These are phyloP conservation scores for Stenodema calcarata DNA, from an alignment of 2,888 invertebrate species.

Conservation along the genomic window DNA sequence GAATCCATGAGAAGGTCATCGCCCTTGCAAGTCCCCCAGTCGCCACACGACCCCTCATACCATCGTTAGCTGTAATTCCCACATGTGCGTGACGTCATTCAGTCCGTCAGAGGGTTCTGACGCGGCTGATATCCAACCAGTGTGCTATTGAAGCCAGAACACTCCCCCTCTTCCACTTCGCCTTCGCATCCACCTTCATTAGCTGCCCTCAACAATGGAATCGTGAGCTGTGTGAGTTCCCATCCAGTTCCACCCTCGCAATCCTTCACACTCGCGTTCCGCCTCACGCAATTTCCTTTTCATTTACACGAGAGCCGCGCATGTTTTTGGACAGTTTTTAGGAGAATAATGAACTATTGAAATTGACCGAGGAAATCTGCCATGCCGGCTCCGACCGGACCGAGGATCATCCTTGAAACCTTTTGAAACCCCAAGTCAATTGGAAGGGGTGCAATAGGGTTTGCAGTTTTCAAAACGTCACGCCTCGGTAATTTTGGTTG, in stretches of 20 bases:
- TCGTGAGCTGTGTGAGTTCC: neutral
- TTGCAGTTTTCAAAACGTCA: too few relatives aligned
- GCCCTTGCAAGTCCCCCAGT: neutral
- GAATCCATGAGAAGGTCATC: neutral
- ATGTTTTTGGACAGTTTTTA: neutral
- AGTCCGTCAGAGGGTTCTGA: neutral
- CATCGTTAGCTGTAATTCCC: neutral
- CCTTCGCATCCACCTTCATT: neutral
- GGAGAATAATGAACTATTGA: too few relatives aligned
- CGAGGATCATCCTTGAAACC: too few relatives aligned
- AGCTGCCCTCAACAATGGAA: neutral
- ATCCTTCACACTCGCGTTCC: neutral
- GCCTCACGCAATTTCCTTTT: neutral
- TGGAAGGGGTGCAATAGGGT: too few relatives aligned
- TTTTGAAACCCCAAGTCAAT: too few relatives aligned
- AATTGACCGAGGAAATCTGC: too few relatives aligned
- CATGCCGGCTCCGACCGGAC: too few relatives aligned
- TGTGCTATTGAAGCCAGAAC: neutral
- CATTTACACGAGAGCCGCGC: neutral
- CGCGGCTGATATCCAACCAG: neutral
- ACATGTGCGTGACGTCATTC: slow-evolving; percentile 15
- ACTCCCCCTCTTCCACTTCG: neutral
- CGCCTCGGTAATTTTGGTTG: too few relatives aligned
- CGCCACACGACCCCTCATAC: neutral
- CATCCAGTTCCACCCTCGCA: neutral